phyloP scores from a whole-genome alignment of 1,140 invertebrate genomes.

The Theocolax elegans region DNA sequence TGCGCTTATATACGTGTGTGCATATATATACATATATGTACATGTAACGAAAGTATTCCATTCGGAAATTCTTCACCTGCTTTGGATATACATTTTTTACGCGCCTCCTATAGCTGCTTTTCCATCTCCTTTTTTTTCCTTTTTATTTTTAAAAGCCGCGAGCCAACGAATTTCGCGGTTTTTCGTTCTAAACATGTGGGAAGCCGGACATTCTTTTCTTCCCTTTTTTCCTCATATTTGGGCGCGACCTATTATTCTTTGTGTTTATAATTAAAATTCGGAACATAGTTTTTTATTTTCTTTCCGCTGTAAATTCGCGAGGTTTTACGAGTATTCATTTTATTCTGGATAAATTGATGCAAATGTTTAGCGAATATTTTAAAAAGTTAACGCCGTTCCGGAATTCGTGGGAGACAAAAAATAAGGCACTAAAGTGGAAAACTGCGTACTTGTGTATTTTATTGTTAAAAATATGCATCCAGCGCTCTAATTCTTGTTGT shows the following conservation, averaged over 20 bases:
- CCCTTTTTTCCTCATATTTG: neutral
- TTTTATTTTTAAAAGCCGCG: neutral
- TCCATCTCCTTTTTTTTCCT: conserved; percentile 3
- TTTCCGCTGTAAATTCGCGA: too few relatives aligned
- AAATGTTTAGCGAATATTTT: too few relatives aligned
- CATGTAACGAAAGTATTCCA: conserved; percentile 33
- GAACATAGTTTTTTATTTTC: neutral
- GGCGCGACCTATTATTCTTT: conserved; percentile 18
- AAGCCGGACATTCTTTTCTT: conserved; percentile 1
- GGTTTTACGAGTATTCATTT: too few relatives aligned
- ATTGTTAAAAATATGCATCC: too few relatives aligned
- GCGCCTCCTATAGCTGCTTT: neutral
- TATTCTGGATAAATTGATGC: too few relatives aligned
- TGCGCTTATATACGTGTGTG: neutral
- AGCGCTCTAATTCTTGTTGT: too few relatives aligned
- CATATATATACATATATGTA: too few relatives aligned
- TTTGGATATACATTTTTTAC: conserved; percentile 41
- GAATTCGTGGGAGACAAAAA: too few relatives aligned
- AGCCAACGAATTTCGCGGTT: conserved; percentile 40
- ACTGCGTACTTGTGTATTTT: too few relatives aligned
- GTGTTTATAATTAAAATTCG: conserved; percentile 40
- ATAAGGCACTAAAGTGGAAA: too few relatives aligned
- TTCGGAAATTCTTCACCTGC: conserved; percentile 41
- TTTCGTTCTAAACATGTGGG: conserved; percentile 22
- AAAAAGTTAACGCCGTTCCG: too few relatives aligned